Percentiles rank a stretch among this genome's conserved stretches.
Evolutionary conservation across 1,140 invertebrate genomes (phyloP).

Genomic region (Arion vulgaris): DNA sequence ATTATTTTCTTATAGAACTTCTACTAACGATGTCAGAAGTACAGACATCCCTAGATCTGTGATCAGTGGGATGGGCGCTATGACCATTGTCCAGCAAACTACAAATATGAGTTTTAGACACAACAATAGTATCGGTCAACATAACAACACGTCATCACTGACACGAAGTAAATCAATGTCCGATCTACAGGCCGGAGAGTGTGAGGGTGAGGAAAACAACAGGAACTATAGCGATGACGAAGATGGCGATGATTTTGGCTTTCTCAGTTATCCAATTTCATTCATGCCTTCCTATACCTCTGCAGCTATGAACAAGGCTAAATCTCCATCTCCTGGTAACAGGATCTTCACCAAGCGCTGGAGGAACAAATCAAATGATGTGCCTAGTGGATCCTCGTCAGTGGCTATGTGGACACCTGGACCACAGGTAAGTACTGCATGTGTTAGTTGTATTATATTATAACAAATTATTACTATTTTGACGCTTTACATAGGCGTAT

Average conservation of each 20-base stretch:
- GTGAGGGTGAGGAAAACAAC: slow-evolving; percentile 2
- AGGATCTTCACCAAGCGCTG: slow-evolving; percentile 37
- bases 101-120: neutral
- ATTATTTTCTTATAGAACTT: neutral
- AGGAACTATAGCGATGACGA: slow-evolving; percentile 58
- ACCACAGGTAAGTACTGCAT: slow-evolving; percentile 34
- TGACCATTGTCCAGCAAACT: neutral
- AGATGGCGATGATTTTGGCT: slow-evolving; percentile 66
- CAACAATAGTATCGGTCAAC: neutral
- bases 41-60: neutral
- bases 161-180: slow-evolving; percentile 58
- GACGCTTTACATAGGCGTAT: too few species aligned
- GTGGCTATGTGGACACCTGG: slow-evolving; percentile 39
- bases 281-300: slow-evolving; percentile 48
- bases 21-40: neutral
- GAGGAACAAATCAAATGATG: slow-evolving; percentile 30
- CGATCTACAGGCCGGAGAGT: slow-evolving; percentile 50
- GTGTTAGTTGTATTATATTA: too few species aligned
- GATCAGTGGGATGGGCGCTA: neutral
- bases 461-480: too few species aligned
- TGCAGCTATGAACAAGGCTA: slow-evolving; percentile 63
- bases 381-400: neutral
- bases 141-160: neutral
- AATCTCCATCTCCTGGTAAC: slow-evolving; percentile 32
- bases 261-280: slow-evolving; percentile 56